Conservation (phyloP, 2,888 invertebrate genomes). For the Zaprionus lineosus region DNA sequence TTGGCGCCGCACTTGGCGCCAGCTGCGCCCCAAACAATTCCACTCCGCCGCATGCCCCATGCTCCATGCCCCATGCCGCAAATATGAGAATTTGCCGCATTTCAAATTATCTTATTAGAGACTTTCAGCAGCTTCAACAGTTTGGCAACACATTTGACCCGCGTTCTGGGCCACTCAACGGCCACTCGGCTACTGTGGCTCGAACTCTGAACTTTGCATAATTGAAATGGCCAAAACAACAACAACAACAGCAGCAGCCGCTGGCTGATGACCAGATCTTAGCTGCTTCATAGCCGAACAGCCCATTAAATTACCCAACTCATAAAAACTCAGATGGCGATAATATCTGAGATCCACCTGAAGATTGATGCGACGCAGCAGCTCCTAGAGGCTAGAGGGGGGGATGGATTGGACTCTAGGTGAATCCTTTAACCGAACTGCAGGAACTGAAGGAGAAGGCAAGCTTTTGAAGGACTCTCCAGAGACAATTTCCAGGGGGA, state of each 20-base stretch:
- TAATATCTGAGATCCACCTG: too few relatives aligned
- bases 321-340: too few relatives aligned
- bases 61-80: too few relatives aligned
- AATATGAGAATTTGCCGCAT: slow-evolving; percentile 49
- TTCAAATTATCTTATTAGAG: slow-evolving; percentile 52
- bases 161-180: too few relatives aligned
- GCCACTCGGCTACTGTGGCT: slow-evolving; percentile 39
- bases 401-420: too few relatives aligned
- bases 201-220: slow-evolving; percentile 58
- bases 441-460: too few relatives aligned
- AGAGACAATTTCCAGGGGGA: too few relatives aligned
- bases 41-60: background rate
- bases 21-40: slow-evolving; percentile 32
- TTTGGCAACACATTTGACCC: slow-evolving; percentile 18
- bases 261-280: slow-evolving; percentile 12
- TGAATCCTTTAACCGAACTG: too few relatives aligned
- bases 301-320: slow-evolving; percentile 9
- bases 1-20: slow-evolving; percentile 56
- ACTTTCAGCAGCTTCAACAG: slow-evolving; percentile 36
- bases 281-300: too few relatives aligned
- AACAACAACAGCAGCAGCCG: slow-evolving; percentile 1
- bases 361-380: too few relatives aligned
- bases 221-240: slow-evolving; percentile 46
- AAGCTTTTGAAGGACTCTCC: too few relatives aligned
- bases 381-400: too few relatives aligned